Percentiles rank a stretch among this genome's conserved stretches.
Evolutionary conservation across 2,888 invertebrate species (phyloP).

Genomic region (Coecobrya sp.): DNA sequence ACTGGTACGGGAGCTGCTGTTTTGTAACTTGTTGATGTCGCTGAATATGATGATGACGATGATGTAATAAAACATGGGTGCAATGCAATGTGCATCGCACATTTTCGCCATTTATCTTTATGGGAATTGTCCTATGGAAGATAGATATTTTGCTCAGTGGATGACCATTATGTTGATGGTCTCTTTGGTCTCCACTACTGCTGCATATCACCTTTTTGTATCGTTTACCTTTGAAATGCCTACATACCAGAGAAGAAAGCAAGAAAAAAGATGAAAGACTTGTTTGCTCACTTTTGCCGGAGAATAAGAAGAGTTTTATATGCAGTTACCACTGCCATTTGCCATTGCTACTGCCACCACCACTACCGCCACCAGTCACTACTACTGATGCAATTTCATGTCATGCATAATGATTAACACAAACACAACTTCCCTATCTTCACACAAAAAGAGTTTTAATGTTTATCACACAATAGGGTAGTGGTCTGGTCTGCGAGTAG

Average conservation of each 20-base stretch:
- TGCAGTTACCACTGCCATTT: conserved; percentile 38
- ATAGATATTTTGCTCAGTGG: conserved; percentile 22
- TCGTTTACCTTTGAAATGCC: conserved; percentile 52
- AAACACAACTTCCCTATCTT: conserved; percentile 35
- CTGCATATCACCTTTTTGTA: conserved; percentile 38
- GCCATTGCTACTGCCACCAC: conserved; percentile 30
- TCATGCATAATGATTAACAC: conserved; percentile 46
- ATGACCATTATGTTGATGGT: conserved; percentile 11
- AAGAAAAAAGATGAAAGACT: conserved; percentile 63
- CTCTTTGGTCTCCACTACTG: background rate
- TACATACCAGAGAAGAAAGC: conserved; percentile 40
- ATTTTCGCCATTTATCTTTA: conserved; percentile 57
- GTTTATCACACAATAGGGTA: conserved; percentile 15
- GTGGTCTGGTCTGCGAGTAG: background rate
- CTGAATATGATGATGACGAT: conserved; percentile 20
- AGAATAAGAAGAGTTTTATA: conserved; percentile 39
- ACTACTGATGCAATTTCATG: conserved; percentile 41
- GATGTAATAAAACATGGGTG: conserved; percentile 58
- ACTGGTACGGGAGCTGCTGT: conserved; percentile 44
- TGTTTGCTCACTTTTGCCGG: conserved; percentile 66
- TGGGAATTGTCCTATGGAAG: conserved; percentile 23
- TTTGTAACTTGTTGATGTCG: conserved; percentile 46
- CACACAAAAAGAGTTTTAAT: conserved; percentile 37
- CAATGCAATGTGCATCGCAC: conserved; percentile 61
- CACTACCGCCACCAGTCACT: background rate